These are phyloP conservation scores for Campoplex nolae DNA, from an alignment of 2,888 invertebrate genomes.

Conservation along the genomic window DNA sequence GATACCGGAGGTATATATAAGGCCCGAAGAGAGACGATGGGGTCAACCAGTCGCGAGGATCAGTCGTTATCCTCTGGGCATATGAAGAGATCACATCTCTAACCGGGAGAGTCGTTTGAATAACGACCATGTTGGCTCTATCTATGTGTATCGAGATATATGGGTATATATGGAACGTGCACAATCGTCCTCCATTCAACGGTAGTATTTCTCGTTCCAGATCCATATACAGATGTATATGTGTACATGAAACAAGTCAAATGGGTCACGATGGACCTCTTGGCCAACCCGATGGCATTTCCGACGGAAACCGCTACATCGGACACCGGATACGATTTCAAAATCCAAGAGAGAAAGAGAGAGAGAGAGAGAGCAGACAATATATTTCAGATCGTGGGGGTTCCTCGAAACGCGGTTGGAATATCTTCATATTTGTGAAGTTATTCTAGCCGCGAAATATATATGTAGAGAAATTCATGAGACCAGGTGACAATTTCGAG, in stretches of 20 bases:
- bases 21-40: conserved; percentile 48
- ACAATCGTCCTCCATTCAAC: conserved; percentile 26
- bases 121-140: conserved; percentile 55
- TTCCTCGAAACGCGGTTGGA: conserved; percentile 57
- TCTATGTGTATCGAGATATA: background rate
- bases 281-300: conserved; percentile 61
- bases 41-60: conserved; percentile 59
- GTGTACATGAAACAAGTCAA: conserved; percentile 28
- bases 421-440: conserved; percentile 45
- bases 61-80: conserved; percentile 51
- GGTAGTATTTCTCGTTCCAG: conserved; percentile 43
- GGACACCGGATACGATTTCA: conserved; percentile 63
- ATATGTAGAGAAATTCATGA: too few species aligned
- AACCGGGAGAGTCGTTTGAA: conserved; percentile 61
- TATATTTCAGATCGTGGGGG: conserved; percentile 16
- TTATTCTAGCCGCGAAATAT: background rate
- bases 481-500: too few species aligned
- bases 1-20: conserved; percentile 3
- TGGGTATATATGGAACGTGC: background rate
- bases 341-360: conserved; percentile 37
- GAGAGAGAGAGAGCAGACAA: background rate
- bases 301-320: conserved; percentile 62
- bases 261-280: conserved; percentile 57
- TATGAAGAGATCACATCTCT: conserved; percentile 53
- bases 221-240: background rate